Evolutionary conservation across 2,113 vertebrate species (phyloP).

Genomic region (Dromaius novaehollandiae): DNA sequence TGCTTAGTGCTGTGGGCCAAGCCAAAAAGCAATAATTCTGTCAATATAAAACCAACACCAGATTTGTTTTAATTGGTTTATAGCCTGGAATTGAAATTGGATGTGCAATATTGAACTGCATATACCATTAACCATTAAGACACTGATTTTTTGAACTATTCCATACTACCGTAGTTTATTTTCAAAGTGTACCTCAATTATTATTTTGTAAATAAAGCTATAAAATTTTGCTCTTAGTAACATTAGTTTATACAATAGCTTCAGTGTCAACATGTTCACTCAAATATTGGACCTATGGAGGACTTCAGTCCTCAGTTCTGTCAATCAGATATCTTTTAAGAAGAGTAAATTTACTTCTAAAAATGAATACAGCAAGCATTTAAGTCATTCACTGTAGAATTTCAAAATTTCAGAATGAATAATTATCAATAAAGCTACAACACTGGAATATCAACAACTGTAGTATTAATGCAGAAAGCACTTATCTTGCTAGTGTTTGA

Average conservation of each 20-base stretch:
- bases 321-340: neutral
- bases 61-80: constrained; percentile 55
- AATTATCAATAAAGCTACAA: neutral
- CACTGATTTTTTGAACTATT: neutral
- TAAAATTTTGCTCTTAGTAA: neutral
- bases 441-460: neutral
- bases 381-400: neutral
- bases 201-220: neutral
- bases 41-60: constrained; percentile 11
- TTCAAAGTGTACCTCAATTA: neutral
- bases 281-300: neutral
- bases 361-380: neutral
- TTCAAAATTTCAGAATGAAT: neutral
- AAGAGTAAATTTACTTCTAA: neutral
- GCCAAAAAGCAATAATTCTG: constrained; percentile 46
- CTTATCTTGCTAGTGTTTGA: neutral
- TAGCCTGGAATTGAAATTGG: constrained; percentile 43
- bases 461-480: neutral
- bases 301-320: neutral
- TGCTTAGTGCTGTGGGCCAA: constrained; percentile 29
- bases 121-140: neutral
- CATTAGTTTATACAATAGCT: neutral
- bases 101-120: constrained; percentile 17
- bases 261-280: neutral
- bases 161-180: neutral